Base-by-base conservation (phyloP, 92 coral and sea anemone genomes). In the Phenganax stokvisi region DNA sequence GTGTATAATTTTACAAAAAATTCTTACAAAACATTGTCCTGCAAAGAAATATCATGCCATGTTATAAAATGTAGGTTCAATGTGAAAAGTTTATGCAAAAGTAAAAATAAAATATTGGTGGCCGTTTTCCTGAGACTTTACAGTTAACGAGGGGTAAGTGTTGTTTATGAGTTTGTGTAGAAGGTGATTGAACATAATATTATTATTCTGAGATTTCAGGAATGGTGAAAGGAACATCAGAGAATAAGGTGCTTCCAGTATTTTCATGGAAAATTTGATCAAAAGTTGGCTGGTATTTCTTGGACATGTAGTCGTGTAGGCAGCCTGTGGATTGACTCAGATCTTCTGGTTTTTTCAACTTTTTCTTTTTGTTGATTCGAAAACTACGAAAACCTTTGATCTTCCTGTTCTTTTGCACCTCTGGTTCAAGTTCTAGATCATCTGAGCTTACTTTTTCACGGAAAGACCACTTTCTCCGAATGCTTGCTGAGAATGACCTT, bases 211-310 rank as follows among this genome's bases (percentile, higher is more conserved):
- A 11, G 57, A 65, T 63, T 64, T 79, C 83, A 16, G 83, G 83
- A 65, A 79, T 79, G 12, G 83, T 79, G 29, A 79, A 79, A 13
- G 83, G 83, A 3, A 79, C 83, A 53, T 79, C 83, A 7, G 60
- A 51, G 56, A 79, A 79, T 20, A 44, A 12, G 16, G 74, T 51
- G 29, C 74, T 54, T 65, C 51, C 83, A 6, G 74, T 65, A 37
- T 79, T 55, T 79, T 79, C 83, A 9, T 67, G 68, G 60, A 79
- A 64, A 63, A 79, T 79, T 64, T 64, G 17, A 65, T 79, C 83
- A 29, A 79, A 27, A 25, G 74, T 79, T 7, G 72, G 53, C 61
- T 0, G 29, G 44, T 79, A 79, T 1, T 64, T 53, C 74, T 63
- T 79, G 7, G 74, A 13, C n/a, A 51, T 59, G 20, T 12, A 20